Conservation (phyloP, 2,888 invertebrate species). For the Tenthredo scrophulariae region DNA sequence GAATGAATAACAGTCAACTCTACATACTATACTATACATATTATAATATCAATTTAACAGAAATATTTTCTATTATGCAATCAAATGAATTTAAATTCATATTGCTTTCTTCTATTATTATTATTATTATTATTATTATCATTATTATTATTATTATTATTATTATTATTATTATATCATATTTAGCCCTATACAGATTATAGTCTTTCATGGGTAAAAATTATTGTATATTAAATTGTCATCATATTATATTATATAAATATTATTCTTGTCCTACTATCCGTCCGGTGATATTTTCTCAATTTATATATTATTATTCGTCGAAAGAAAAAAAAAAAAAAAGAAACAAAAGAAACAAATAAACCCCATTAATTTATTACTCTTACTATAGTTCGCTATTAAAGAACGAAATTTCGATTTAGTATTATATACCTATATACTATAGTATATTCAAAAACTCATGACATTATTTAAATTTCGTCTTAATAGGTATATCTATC, state of each 20-base stretch:
- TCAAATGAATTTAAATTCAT: background rate
- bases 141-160: too few relatives aligned
- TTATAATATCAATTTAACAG: background rate
- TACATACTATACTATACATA: background rate
- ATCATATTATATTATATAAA: conserved; percentile 26
- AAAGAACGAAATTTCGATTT: background rate
- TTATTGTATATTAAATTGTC: conserved; percentile 19
- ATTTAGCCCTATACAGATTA: background rate
- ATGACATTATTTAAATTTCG: background rate
- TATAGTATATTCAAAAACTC: background rate
- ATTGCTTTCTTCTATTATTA: background rate
- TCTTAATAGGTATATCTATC: background rate
- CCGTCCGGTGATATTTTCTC: conserved; percentile 26
- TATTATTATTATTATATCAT: background rate
- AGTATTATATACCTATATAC: background rate
- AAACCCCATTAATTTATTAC: conserved; percentile 26
- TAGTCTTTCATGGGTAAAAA: conserved; percentile 1
- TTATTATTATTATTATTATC: too few relatives aligned
- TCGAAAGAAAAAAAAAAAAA: background rate
- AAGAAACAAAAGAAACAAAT: background rate
- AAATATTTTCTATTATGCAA: conserved; percentile 3
- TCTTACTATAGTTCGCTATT: background rate
- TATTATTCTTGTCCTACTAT: conserved; percentile 26
- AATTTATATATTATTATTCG: conserved; percentile 19
- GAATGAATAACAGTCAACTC: background rate